Evolutionary conservation across 1,140 invertebrate genomes (phyloP).

Genomic region (Armadillidium nasatum): DNA sequence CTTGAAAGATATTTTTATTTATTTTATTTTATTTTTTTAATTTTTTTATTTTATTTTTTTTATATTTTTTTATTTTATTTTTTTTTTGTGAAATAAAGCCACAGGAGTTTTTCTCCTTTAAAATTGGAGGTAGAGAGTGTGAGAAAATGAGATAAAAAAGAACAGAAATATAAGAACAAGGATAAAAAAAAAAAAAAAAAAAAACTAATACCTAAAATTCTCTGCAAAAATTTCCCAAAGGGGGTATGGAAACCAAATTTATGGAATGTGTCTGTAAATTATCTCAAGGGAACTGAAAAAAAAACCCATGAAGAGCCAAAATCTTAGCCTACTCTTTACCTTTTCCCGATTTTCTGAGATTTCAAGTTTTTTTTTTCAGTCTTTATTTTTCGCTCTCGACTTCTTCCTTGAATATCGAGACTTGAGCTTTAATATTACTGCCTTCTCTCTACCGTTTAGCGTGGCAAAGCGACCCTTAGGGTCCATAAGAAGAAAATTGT

Average conservation of each 20-base stretch:
- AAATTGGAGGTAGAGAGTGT: no score
- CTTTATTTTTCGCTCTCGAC: background rate
- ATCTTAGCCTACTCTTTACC: background rate
- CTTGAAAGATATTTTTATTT: no score
- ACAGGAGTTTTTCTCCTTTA: no score
- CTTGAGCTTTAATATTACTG: slow-evolving; percentile 1
- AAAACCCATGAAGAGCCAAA: background rate
- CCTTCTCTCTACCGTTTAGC: slow-evolving; percentile 7
- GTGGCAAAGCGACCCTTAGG: slow-evolving; percentile 1
- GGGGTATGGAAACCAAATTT: slow-evolving; percentile 7
- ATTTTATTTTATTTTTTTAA: no score
- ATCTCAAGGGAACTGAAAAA: background rate
- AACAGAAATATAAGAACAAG: background rate
- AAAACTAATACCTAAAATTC: background rate
- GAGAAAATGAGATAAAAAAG: background rate
- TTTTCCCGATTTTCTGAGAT: background rate
- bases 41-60: no score
- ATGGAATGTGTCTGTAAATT: slow-evolving; percentile 8
- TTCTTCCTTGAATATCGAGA: background rate
- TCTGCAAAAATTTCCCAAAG: slow-evolving; percentile 1
- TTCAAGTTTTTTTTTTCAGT: background rate
- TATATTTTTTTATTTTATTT: no score
- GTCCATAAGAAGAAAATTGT: slow-evolving; percentile 10
- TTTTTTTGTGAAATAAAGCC: no score
- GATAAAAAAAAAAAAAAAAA: background rate